phyloP scores from a whole-genome alignment of 2,888 invertebrate genomes.

The Seladonia tumulorum region DNA sequence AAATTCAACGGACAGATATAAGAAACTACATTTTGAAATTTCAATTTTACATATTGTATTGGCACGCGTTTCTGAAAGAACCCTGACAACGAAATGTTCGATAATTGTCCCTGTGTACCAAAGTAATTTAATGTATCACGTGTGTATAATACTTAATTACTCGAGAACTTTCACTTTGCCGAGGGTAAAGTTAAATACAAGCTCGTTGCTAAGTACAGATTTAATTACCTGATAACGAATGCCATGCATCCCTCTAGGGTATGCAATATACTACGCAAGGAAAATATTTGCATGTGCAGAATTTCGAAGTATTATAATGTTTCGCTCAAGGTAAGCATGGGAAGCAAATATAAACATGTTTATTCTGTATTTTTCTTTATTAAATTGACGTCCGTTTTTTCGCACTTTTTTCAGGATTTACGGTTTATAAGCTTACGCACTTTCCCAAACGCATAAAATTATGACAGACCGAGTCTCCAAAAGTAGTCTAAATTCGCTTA shows the following conservation, averaged over 20 bases:
- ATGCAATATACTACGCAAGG: constrained; percentile 5
- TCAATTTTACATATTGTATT: no score
- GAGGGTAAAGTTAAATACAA: not conserved
- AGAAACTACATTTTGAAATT: no score
- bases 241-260: not conserved
- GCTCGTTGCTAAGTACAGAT: not conserved
- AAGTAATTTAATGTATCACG: not conserved
- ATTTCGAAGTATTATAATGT: not conserved
- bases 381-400: not conserved
- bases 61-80: not conserved
- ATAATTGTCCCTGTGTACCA: not conserved
- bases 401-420: no score
- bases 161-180: not conserved
- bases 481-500: no score
- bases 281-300: constrained; percentile 8
- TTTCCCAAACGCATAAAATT: not conserved
- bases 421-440: not conserved
- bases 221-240: constrained; percentile 36
- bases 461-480: not conserved
- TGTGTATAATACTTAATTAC: constrained; percentile 12
- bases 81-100: not conserved
- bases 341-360: not conserved
- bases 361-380: not conserved
- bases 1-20: no score
- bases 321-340: not conserved